Base-by-base conservation (phyloP, 2,113 vertebrate species). In the Barnardius zonarius region DNA sequence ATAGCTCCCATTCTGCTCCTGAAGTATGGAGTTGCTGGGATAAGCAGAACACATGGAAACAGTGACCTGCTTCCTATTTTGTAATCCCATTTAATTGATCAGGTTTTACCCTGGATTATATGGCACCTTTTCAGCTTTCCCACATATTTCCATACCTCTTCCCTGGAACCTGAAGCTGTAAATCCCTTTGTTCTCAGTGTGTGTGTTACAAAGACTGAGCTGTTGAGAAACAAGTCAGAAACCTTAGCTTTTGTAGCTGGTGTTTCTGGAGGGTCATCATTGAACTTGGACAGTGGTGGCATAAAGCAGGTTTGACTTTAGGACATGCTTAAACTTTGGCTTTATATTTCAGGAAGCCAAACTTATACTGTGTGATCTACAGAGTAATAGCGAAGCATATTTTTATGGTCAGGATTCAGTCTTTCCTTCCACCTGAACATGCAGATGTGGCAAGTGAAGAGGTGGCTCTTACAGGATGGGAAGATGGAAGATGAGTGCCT, bases 341-440 rank as follows among this genome's bases (percentile, higher is more conserved):
- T 44, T 94, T 59, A 2, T 11, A 31, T 51, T 51, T 83, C 55
- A 33, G 35, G 78, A 17, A 8, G 62, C 33, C 51, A 16, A 1
- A 27, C 48, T 43, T 14, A 1, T 3, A 1, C 4, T 23, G 8
- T 31, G 23, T 7, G 30, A 39, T 57, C 16, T 27, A 39, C 41
- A 31, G 62, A 67, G 31, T 11, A 39, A 43, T 0, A 3, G 27
- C 1, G 23, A 55, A 46, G 10, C 8, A 1, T 31, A 27, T 5
- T 83, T 76, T 70, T 44, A 6, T 57, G 17, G 28, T 30, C 35
- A 20, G 28, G 48, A 41, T 78, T 89, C 59, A 25, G 39, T 31
- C 17, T 68, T 72, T 46, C 28, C 31, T 76, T 57, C 43, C 30
- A 17, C 48, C 48, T 41, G 48, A 78, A 28, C 7, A 2, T 6